These are phyloP conservation scores for Stegodyphus dumicola DNA, from an alignment of 1,140 invertebrate genomes.

Conservation along the genomic window DNA sequence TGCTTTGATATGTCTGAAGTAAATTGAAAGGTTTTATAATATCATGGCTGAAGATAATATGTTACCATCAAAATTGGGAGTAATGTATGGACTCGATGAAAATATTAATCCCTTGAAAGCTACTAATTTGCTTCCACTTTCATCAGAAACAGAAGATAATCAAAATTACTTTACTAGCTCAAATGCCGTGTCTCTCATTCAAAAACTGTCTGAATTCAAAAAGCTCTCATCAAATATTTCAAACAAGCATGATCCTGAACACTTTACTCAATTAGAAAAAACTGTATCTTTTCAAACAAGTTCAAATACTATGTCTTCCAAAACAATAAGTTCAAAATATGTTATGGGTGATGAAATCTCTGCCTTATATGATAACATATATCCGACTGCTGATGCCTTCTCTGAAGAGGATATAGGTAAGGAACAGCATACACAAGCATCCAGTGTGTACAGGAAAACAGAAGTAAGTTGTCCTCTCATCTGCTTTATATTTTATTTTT, in stretches of 20 bases:
- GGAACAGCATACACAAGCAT: constrained; percentile 24
- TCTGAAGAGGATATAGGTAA: constrained; percentile 52
- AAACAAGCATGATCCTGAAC: constrained; percentile 31
- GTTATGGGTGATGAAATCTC: constrained; percentile 5
- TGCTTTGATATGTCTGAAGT: constrained; percentile 9
- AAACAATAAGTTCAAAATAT: constrained; percentile 15
- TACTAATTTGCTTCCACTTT: constrained; percentile 43
- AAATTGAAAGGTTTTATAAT: constrained; percentile 43
- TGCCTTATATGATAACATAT: constrained; percentile 31
- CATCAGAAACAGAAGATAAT: constrained; percentile 52
- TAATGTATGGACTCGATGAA: constrained; percentile 54
- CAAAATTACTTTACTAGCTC: constrained; percentile 51
- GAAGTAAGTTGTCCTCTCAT: constrained; percentile 58
- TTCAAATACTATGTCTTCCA: constrained; percentile 41
- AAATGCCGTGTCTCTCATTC: constrained; percentile 32
- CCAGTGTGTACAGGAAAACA: constrained; percentile 29
- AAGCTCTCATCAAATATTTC: constrained; percentile 29
- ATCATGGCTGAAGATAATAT: constrained; percentile 59
- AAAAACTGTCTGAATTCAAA: constrained; percentile 46
- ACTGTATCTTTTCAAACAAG: constrained; percentile 28
- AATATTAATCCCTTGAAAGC: constrained; percentile 51
- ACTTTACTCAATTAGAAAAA: constrained; percentile 16
- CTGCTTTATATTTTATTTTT: neutral
- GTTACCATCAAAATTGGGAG: constrained; percentile 39
- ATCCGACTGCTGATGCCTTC: constrained; percentile 20